Base-by-base conservation (phyloP, 1,140 invertebrate species). In the Penaeus indicus region DNA sequence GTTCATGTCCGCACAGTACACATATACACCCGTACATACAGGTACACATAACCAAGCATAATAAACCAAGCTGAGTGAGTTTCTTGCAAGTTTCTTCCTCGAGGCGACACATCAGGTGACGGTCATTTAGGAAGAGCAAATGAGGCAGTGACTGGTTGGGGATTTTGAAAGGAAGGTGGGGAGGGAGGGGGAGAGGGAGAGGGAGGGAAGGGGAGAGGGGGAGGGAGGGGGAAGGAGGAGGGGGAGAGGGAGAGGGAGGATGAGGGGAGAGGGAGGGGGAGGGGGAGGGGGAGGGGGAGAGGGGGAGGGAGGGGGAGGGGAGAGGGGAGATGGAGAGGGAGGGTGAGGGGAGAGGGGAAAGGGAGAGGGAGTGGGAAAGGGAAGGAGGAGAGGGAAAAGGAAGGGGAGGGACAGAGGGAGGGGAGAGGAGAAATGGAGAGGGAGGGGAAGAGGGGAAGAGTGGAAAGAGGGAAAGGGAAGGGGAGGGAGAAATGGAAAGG, bases 91-190 rank as follows among this genome's bases (percentile, higher is more conserved):
- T n/a, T n/a, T n/a, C n/a, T n/a, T 16, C 54, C 75, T 47, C 22
- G 54, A 78, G 54, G 75, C 25, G 54, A 78, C 25, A 21, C 75
- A 10, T 21, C 25, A 32, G 3, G 25, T 32, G 32, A 78, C 75
- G 7, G 25, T 21, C 38, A 78, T 78, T 78, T 78, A 78, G 19
- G 75, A 78, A 47, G 25, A n/a, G n/a, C n/a, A n/a, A n/a, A n/a
- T n/a, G n/a, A n/a, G n/a, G n/a, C n/a, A n/a, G n/a, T n/a, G n/a
- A n/a, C n/a, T 38, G 32, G n/a, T 32, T 47, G 75, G 27, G 38
- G 75, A 32, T 47, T 16, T 47, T 78, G 27, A 78, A 38, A 32
- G 42, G 18, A 13, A 78, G 75, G 75, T 32, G 54, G 75, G 75
- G 75, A 27, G 25, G 75, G 75, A 78, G 19, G 75, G n/a, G 54